phyloP scores from a whole-genome alignment of 2,888 invertebrate species.

The Tachina grossa region DNA sequence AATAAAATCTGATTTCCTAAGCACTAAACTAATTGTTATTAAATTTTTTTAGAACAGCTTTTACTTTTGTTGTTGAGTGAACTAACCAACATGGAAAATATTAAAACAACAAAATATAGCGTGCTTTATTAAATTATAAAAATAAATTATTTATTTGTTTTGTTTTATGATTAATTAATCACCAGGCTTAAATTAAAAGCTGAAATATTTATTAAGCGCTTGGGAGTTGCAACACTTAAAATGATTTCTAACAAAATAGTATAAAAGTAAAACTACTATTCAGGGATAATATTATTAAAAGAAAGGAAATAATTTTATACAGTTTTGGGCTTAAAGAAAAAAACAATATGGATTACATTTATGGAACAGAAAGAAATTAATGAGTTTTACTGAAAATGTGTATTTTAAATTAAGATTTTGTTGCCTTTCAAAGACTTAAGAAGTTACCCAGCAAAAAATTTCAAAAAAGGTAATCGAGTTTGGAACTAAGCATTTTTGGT shows the following conservation, averaged over 20 bases:
- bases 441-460: no score
- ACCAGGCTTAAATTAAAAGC: not conserved
- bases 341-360: no score
- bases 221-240: not conserved
- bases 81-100: not conserved
- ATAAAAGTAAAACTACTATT: not conserved
- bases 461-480: no score
- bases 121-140: conserved; percentile 29
- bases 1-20: no score
- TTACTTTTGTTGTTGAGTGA: not conserved
- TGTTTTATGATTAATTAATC: conserved; percentile 47
- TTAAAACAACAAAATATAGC: not conserved
- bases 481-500: no score
- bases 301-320: not conserved
- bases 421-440: no score
- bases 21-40: no score
- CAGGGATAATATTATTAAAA: not conserved
- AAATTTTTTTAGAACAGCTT: no score
- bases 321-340: not conserved
- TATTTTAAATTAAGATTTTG: no score
- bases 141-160: conserved; percentile 28
- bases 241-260: not conserved
- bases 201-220: not conserved
- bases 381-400: no score
- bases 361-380: no score